phyloP scores from a whole-genome alignment of 2,888 invertebrate species.

The Euspilapteryx auroguttella region DNA sequence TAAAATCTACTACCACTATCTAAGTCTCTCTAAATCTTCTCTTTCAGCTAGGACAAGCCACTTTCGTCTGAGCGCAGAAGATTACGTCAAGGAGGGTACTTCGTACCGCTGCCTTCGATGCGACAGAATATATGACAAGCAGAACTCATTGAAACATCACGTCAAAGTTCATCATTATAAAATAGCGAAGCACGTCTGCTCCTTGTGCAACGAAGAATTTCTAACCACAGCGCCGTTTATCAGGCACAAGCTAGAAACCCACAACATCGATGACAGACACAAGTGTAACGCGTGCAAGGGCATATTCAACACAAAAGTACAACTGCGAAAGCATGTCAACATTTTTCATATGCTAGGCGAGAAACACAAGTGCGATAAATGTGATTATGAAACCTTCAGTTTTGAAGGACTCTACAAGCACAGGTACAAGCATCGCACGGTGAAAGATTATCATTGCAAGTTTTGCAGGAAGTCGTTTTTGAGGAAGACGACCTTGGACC shows the following conservation, averaged over 20 bases:
- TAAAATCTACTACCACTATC: no score
- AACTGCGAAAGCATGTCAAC: slow-evolving; percentile 27
- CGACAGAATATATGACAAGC: slow-evolving; percentile 22
- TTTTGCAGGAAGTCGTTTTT: slow-evolving; percentile 43
- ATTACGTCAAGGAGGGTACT: slow-evolving; percentile 13
- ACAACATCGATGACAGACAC: slow-evolving; percentile 29
- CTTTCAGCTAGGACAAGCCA: no score
- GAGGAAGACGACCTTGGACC: slow-evolving; percentile 24
- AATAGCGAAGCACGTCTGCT: slow-evolving; percentile 19
- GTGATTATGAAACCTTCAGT: slow-evolving; percentile 34
- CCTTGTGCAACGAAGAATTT: slow-evolving; percentile 20
- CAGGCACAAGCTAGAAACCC: slow-evolving; percentile 25
- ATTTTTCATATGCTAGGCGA: slow-evolving; percentile 39
- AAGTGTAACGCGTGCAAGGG: slow-evolving; percentile 38
- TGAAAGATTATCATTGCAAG: slow-evolving; percentile 30
- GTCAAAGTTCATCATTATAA: slow-evolving; percentile 30
- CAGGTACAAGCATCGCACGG: slow-evolving; percentile 34
- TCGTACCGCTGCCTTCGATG: slow-evolving; percentile 19
- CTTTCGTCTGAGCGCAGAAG: no score
- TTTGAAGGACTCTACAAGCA: slow-evolving; percentile 29
- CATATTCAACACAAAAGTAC: slow-evolving; percentile 24
- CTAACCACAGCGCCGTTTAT: slow-evolving; percentile 24
- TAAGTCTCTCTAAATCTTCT: no score
- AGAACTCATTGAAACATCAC: slow-evolving; percentile 20
- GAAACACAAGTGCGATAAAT: slow-evolving; percentile 25